Evolutionary conservation across 2,797 vertebrate genomes (phyloP).

Genomic region (Acanthurus tractus): DNA sequence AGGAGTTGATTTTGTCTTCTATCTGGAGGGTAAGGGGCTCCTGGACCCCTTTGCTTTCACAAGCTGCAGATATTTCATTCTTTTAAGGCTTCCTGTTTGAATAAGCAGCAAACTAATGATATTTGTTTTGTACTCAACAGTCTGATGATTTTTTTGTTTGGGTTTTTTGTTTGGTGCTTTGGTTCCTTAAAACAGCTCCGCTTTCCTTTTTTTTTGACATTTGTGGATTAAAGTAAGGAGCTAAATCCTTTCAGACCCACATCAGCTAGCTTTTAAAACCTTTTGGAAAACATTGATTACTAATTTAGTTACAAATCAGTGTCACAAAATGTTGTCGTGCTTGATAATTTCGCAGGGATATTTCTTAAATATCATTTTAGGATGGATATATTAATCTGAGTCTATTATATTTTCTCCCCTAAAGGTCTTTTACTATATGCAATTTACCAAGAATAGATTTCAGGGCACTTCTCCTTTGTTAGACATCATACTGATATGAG

Average conservation of each 20-base stretch:
- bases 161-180: not conserved
- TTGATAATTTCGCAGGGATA: not conserved
- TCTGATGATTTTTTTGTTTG: constrained; percentile 16
- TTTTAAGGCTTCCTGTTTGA: too few relatives aligned
- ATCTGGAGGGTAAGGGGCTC: too few relatives aligned
- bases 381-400: not conserved
- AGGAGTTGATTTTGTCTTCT: too few relatives aligned
- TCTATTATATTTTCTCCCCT: not conserved
- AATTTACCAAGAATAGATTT: not conserved
- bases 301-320: not conserved
- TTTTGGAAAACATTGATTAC: not conserved
- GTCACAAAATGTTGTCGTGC: not conserved
- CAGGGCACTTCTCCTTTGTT: not conserved
- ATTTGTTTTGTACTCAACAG: constrained; percentile 12
- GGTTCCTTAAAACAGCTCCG: constrained; percentile 2
- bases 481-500: not conserved
- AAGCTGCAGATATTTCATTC: too few relatives aligned
- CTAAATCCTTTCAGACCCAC: constrained; percentile 1
- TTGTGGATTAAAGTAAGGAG: not conserved
- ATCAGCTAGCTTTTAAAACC: not conserved
- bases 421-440: not conserved
- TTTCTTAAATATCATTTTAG: not conserved
- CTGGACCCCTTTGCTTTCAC: too few relatives aligned
- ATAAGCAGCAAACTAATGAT: not conserved
- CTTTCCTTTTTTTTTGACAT: constrained; percentile 8